Evolutionary conservation across 2,113 vertebrate species (phyloP), one percentile per base, ranked within the genome.

Genomic region (Podarcis raffonei): DNA sequence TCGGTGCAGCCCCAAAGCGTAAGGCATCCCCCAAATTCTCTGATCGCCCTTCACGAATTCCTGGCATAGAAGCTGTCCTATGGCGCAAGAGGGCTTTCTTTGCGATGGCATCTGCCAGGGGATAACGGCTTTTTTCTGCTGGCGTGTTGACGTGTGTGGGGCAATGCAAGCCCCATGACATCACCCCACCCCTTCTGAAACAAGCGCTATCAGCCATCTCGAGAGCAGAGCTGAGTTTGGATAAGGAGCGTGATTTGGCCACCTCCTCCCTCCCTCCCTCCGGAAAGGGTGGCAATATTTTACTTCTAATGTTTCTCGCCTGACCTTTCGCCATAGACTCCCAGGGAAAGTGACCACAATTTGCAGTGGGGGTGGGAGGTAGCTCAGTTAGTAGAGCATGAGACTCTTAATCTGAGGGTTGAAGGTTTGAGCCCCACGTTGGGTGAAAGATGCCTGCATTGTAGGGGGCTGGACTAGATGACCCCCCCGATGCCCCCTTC

Each of bases 1-100:
- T 9, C 84, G 86, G 85, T 71, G 8, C 27, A 69, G n/a, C 77
- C 42, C 0, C 1, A 74, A 7, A 91, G 65, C 83, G 48, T 83
- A 88, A 93, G 91, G 83, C 66, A 81, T 37, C 92, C 71, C 48
- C 89, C 68, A 84, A 89, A 1, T 27, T 91, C 90, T 84, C 48
- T 0, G 1, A 20, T 89, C 89, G 77, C 39, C 91, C 37, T 83
- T 91, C 93, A 65, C 85, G 94, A 84, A 96, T 96, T 92, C 94
- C 74, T 94, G 80, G 85, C 93, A 91, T 94, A 92, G 42, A 85
- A 92, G 32, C 81, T 69, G 71, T 91, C 48, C 87, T 78, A 87
- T 85, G 82, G 84, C 88, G 80, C 78, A 75, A 89, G 93, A 92
- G 94, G 86, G 86, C 91, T 94, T 90, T 87, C 79, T 94, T 94